phyloP scores from a whole-genome alignment of 2,797 vertebrate genomes.

The Sphenopsis melanotis region DNA sequence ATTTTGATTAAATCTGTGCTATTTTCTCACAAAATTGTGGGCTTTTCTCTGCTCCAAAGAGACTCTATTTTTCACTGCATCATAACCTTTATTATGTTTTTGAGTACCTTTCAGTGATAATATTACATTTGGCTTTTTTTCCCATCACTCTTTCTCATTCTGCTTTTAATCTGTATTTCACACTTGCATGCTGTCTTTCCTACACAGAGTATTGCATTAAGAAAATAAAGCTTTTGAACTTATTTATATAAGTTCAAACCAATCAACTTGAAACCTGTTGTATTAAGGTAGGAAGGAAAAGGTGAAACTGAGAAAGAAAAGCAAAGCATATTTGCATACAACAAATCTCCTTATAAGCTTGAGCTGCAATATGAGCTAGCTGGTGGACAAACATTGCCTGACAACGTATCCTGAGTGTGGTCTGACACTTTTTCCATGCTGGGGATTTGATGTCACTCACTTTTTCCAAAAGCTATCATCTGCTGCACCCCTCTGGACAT shows the following conservation, averaged over 20 bases:
- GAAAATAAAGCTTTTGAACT: background rate
- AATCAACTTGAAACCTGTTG: background rate
- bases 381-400: background rate
- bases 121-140: background rate
- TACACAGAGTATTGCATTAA: background rate
- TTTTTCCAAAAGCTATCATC: background rate
- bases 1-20: background rate
- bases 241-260: background rate
- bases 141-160: background rate
- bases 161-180: background rate
- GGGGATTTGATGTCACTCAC: background rate
- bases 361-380: background rate
- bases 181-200: background rate
- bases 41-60: background rate
- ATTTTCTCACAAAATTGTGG: background rate
- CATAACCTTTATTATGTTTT: background rate
- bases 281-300: background rate
- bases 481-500: conserved; percentile 42
- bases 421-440: background rate
- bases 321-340: background rate
- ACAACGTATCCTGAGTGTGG: fast-evolving
- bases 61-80: background rate
- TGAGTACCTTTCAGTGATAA: background rate
- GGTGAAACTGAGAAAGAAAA: background rate
- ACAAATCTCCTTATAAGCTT: background rate